Evolutionary conservation across 2,888 invertebrate genomes (phyloP).

Genomic region (Rhopalosiphum nymphaeae): DNA sequence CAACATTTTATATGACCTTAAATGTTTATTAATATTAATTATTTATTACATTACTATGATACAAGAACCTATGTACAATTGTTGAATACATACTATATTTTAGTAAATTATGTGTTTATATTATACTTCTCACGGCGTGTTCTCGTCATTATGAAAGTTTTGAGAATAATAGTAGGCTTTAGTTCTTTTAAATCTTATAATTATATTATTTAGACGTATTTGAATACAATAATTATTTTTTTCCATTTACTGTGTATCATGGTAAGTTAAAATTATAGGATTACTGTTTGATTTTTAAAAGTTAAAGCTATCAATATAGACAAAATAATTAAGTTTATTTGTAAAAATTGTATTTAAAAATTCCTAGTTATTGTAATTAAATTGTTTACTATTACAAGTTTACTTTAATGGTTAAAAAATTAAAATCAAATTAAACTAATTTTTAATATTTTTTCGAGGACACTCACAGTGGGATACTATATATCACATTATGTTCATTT

Average conservation of each 20-base stretch:
- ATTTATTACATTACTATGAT: not conserved
- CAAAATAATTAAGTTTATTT: not conserved
- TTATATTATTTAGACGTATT: not conserved
- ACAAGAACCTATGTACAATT: not conserved
- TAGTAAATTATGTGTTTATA: not conserved
- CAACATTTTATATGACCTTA: not conserved
- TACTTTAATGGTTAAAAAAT: not conserved
- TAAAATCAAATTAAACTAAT: not conserved
- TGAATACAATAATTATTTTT: not conserved
- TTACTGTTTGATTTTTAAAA: not conserved
- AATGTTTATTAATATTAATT: not conserved
- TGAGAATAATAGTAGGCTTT: not conserved
- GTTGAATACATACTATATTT: not conserved
- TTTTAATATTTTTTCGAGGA: not conserved
- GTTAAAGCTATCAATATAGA: not conserved
- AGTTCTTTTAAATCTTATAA: not conserved
- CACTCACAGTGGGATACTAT: not conserved
- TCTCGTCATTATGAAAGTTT: not conserved
- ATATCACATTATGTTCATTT: not conserved
- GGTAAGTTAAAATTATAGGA: not conserved
- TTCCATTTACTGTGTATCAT: not conserved
- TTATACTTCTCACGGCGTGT: not conserved
- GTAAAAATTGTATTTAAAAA: not conserved
- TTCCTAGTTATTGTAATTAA: not conserved
- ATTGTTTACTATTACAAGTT: not conserved